Evolutionary conservation across 92 coral and sea anemone species (phyloP).

Genomic region (Anthopleura xanthogrammica): DNA sequence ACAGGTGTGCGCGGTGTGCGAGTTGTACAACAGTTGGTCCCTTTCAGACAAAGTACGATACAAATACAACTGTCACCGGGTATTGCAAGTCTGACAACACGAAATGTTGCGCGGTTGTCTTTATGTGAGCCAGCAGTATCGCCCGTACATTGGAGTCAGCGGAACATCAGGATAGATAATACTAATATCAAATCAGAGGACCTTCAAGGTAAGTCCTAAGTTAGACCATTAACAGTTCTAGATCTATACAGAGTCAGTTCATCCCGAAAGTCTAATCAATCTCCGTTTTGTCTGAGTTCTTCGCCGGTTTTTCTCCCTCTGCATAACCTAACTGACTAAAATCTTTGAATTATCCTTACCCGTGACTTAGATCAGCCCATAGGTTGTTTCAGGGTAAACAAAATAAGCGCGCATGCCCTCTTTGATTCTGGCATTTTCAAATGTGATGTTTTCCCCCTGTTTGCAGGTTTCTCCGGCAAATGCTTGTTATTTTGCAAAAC

Average conservation of each 20-base stretch:
- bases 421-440: background rate
- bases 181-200: conserved; percentile 27
- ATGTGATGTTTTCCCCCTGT: background rate
- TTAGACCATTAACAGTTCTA: background rate
- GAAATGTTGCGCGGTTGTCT: conserved; percentile 70
- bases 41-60: conserved; percentile 76
- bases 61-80: conserved; percentile 41
- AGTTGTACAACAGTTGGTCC: conserved; percentile 75
- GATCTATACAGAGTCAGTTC: background rate
- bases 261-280: background rate
- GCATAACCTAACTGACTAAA: too few species aligned
- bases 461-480: conserved; percentile 8
- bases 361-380: too few species aligned
- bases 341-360: too few species aligned
- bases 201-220: conserved; percentile 40
- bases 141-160: conserved; percentile 77
- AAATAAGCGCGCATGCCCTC: too few species aligned
- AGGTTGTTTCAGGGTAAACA: too few species aligned
- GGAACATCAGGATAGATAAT: conserved; percentile 61
- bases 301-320: too few species aligned
- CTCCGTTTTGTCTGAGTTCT: too few species aligned
- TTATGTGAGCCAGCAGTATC: conserved; percentile 86
- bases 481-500: conserved; percentile 45
- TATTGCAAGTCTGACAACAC: conserved; percentile 56
- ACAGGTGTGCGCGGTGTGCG: conserved; percentile 93